phyloP scores from a whole-genome alignment of 2,113 vertebrate genomes.

The Heliornis fulica region DNA sequence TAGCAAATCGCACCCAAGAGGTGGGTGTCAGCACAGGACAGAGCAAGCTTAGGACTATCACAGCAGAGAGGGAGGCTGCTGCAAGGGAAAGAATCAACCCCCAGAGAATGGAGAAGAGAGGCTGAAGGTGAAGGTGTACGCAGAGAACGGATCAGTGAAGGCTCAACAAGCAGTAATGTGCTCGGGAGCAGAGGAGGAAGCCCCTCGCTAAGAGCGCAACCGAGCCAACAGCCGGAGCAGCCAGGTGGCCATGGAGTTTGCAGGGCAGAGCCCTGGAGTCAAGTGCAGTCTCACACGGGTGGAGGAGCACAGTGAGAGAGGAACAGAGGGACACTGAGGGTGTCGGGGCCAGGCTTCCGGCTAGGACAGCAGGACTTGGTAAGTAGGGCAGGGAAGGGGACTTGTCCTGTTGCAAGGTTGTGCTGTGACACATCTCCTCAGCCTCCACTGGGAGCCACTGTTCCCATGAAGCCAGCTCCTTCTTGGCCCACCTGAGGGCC shows the following conservation, averaged over 20 bases:
- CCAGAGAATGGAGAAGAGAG: not conserved
- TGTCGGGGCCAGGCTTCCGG: not conserved
- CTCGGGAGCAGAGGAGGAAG: constrained; percentile 1
- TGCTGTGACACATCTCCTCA: not conserved
- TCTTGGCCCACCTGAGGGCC: not conserved
- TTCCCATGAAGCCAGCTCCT: not conserved
- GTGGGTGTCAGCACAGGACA: not conserved
- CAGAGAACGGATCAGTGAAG: not conserved
- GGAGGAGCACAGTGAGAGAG: constrained; percentile 7
- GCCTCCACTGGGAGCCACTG: not conserved
- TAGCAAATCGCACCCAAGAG: not conserved
- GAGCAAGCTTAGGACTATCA: not conserved
- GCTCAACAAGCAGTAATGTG: not conserved
- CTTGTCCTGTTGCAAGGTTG: not conserved
- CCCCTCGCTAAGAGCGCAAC: not conserved
- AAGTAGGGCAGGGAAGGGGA: constrained; percentile 20
- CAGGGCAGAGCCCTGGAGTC: constrained; percentile 21
- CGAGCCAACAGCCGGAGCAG: constrained; percentile 57
- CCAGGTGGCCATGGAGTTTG: not conserved
- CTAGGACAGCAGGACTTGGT: not conserved
- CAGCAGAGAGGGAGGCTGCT: not conserved
- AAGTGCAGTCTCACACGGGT: not conserved
- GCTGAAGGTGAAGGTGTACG: not conserved
- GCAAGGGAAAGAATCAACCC: not conserved
- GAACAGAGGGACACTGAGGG: not conserved